Percentiles rank a stretch among this genome's conserved stretches.
Evolutionary conservation across 2,113 vertebrate genomes (phyloP).

Genomic region (Daphoenositta chrysoptera): DNA sequence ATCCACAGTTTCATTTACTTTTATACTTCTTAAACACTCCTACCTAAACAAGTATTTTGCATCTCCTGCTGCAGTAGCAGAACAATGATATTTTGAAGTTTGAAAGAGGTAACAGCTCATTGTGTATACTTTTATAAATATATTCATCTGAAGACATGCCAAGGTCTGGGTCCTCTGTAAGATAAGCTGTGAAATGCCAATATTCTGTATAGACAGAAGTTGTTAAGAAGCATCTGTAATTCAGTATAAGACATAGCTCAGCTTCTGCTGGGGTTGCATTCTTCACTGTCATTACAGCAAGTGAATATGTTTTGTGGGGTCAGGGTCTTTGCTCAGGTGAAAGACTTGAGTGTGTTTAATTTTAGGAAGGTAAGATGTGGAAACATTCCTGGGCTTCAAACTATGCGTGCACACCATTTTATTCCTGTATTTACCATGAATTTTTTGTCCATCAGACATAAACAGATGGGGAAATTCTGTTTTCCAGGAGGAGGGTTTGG

Average conservation of each 20-base stretch:
- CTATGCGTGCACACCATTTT: not conserved
- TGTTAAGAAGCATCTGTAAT: not conserved
- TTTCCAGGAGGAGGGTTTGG: not conserved
- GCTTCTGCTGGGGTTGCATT: not conserved
- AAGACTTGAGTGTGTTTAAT: not conserved
- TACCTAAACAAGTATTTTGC: not conserved
- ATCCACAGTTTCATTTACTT: not conserved
- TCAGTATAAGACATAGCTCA: not conserved
- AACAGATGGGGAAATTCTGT: not conserved
- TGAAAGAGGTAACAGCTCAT: not conserved
- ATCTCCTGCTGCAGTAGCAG: not conserved
- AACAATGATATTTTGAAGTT: not conserved
- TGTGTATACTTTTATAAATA: not conserved
- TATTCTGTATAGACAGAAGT: not conserved
- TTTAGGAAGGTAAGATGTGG: not conserved
- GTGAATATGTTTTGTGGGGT: not conserved
- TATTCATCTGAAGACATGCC: not conserved
- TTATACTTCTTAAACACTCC: not conserved
- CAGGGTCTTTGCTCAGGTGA: not conserved
- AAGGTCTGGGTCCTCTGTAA: not conserved
- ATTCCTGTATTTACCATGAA: not conserved
- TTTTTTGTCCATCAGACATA: not conserved
- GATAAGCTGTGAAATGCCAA: not conserved
- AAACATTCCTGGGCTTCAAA: not conserved
- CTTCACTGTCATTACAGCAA: not conserved